Evolutionary conservation across 2,888 invertebrate genomes (phyloP), one percentile per base, ranked within the genome.

Genomic region (Agriopis leucophaearia): DNA sequence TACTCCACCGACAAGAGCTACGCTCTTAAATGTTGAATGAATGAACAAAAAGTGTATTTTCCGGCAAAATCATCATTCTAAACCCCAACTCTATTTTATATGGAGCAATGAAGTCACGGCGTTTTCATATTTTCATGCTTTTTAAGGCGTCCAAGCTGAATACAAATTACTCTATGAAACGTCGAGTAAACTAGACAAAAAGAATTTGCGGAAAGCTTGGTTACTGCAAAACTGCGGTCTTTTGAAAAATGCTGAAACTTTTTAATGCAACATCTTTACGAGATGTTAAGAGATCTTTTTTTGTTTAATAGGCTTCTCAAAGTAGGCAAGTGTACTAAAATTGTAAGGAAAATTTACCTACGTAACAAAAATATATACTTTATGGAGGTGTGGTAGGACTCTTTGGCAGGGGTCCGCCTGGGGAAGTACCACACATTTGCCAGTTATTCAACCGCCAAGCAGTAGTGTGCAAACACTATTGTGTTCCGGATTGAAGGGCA

Each of bases 91-190:
- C 64, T 35, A 51, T 60, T 68, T 67, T 69, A 80, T 78, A 81
- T 80, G 80, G 74, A 80, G 79, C 81, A 72, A 78, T 79, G 82
- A 82, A 78, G 64, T 69, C 60, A 79, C 60, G 78, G 75, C 81
- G 79, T 81, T 86, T 84, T 84, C 85, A 85, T 84, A 83, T 84
- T 75, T 86, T 85, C 81, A 85, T 80, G 78, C 74, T 78, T 74
- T 79, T 78, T 77, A 80, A 78, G 82, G 75, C 65, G 74, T 69
- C 74, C 56, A 59, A 74, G 71, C 73, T 81, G 84, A 84, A 89
- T 87, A 88, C 83, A 85, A 88, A 88, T 86, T 78, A 76, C 74
- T 76, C 75, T 78, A 82, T 80, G 74, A 81, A 78, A 67, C 55
- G 47, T 66, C 36, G 55, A 64, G 60, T 64, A 59, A 60, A 72